phyloP scores from a whole-genome alignment of 2,797 vertebrate genomes.

The Cyprinodon diabolis region DNA sequence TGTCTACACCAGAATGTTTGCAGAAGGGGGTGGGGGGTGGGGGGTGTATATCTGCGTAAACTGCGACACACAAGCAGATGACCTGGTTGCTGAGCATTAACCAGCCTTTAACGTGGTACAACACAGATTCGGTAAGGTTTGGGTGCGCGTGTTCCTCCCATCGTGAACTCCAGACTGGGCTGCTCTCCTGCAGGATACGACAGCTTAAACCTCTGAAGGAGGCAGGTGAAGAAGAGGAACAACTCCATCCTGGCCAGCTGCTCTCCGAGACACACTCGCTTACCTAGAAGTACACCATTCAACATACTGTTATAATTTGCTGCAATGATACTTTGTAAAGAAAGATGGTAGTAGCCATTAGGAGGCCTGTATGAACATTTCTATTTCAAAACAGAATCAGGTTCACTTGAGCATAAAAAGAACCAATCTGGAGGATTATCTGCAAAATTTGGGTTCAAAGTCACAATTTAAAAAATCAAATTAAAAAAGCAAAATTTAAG shows the following conservation, averaged over 20 bases:
- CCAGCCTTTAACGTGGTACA: conserved; percentile 6
- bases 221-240: conserved; percentile 73
- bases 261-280: conserved; percentile 81
- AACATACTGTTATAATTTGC: too few species aligned
- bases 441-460: too few species aligned
- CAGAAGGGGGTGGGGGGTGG: too few species aligned
- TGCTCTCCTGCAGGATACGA: conserved; percentile 57
- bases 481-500: too few species aligned
- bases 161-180: conserved; percentile 53
- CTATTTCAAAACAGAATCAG: background rate
- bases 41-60: too few species aligned
- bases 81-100: too few species aligned
- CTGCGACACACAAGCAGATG: too few species aligned
- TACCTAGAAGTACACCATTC: conserved; percentile 69
- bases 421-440: too few species aligned
- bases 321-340: background rate
- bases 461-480: too few species aligned
- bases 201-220: conserved; percentile 86
- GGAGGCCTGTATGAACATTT: too few species aligned
- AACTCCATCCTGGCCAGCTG: conserved; percentile 81
- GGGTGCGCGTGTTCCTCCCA: conserved; percentile 69
- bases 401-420: background rate
- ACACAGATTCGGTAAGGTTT: conserved; percentile 76
- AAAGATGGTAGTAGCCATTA: too few species aligned
- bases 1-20: too few species aligned